These are phyloP conservation scores for Aphaenogaster rudis DNA, from an alignment of 1,140 invertebrate species.

Conservation along the genomic window DNA sequence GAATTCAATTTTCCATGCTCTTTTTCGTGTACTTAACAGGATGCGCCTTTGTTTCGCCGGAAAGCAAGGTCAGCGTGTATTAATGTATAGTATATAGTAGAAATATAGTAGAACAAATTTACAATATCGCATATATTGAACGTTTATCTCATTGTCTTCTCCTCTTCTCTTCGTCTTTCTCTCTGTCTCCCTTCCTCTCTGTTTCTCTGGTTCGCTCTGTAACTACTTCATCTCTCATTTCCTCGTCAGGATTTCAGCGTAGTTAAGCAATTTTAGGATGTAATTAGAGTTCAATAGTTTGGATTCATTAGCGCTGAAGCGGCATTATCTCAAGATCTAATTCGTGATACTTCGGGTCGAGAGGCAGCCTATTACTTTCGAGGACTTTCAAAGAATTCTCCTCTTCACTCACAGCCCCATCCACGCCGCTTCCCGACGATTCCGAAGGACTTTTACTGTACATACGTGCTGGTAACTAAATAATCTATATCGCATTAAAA, in stretches of 20 bases:
- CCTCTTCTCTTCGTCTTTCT: background rate
- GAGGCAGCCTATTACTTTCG: constrained; percentile 77
- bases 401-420: constrained; percentile 25
- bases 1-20: constrained; percentile 59
- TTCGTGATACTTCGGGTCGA: constrained; percentile 75
- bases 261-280: constrained; percentile 72
- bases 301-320: constrained; percentile 81
- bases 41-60: constrained; percentile 13
- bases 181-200: background rate
- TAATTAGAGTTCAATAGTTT: constrained; percentile 82
- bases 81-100: background rate
- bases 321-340: constrained; percentile 81
- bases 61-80: background rate
- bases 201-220: constrained; percentile 21
- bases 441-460: constrained; percentile 3
- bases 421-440: constrained; percentile 35
- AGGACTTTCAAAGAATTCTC: constrained; percentile 80
- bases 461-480: constrained; percentile 8
- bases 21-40: constrained; percentile 30
- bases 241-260: constrained; percentile 66
- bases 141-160: constrained; percentile 59
- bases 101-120: constrained; percentile 8
- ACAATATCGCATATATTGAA: constrained; percentile 27
- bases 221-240: constrained; percentile 38
- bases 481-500: constrained; percentile 26